Evolutionary conservation across 2,888 invertebrate species (phyloP).

Genomic region (Netelia fuscicornis): DNA sequence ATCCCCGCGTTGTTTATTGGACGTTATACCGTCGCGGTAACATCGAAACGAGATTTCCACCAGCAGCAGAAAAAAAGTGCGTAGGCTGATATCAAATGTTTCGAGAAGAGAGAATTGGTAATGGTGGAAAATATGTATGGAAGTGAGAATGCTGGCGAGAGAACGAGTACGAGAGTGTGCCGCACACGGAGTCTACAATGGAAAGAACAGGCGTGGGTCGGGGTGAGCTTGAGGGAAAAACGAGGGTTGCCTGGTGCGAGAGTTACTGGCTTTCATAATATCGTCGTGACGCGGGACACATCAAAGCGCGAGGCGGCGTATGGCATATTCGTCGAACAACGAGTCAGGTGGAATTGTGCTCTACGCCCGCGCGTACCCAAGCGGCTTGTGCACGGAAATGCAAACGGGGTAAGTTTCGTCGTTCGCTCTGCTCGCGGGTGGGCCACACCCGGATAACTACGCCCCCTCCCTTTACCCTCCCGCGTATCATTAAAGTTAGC

Average conservation of each 20-base stretch:
- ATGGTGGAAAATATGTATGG: background rate
- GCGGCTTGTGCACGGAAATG: slow-evolving; percentile 54
- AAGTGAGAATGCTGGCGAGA: background rate
- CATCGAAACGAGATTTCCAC: too few species aligned
- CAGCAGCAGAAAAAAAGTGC: too few species aligned
- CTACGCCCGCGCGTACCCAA: background rate
- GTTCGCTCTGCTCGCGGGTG: slow-evolving; percentile 37
- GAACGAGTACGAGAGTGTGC: slow-evolving; percentile 36
- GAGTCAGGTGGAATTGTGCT: background rate
- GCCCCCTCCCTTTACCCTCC: slow-evolving; percentile 12
- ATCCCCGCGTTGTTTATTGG: too few species aligned
- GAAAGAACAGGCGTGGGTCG: background rate
- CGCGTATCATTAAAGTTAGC: slow-evolving; percentile 75
- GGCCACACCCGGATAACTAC: background rate
- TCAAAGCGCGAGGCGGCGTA: slow-evolving; percentile 38
- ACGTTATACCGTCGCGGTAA: too few species aligned
- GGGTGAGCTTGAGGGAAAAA: background rate
- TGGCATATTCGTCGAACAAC: background rate
- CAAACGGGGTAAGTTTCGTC: slow-evolving; percentile 66
- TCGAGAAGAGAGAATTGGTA: too few species aligned
- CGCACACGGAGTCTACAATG: slow-evolving; percentile 12
- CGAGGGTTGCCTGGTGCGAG: slow-evolving; percentile 43
- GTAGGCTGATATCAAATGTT: too few species aligned
- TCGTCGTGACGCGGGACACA: slow-evolving; percentile 52
- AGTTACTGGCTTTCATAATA: slow-evolving; percentile 68